Conservation (phyloP, 2,888 invertebrate species). For the Hybos culiciformis region DNA sequence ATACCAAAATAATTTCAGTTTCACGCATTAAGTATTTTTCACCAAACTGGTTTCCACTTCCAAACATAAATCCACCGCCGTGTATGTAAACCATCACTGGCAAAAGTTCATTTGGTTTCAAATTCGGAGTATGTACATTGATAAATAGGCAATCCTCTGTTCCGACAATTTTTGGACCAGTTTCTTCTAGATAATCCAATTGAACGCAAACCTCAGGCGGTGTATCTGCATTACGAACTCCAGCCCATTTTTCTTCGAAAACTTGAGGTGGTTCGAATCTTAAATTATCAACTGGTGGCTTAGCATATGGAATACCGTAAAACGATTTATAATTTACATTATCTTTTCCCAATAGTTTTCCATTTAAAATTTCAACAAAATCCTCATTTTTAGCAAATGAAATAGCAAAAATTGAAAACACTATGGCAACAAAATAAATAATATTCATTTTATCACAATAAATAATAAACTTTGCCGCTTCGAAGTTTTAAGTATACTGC, state of each 20-base stretch:
- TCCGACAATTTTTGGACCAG: constrained; percentile 31
- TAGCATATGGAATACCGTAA: constrained; percentile 49
- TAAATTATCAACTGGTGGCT: constrained; percentile 44
- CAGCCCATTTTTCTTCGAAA: constrained; percentile 14
- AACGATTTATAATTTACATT: constrained; percentile 40
- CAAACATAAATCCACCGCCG: constrained; percentile 52
- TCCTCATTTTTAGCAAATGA: no score
- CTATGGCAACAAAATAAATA: no score
- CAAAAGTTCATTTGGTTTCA: background rate
- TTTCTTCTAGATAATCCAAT: background rate
- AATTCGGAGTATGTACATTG: constrained; percentile 43
- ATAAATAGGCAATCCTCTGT: constrained; percentile 51
- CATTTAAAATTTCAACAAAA: constrained; percentile 13
- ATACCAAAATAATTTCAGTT: constrained; percentile 30
- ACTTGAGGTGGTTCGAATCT: constrained; percentile 38
- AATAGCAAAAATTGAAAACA: no score
- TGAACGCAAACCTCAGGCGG: constrained; percentile 2
- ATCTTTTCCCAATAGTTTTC: constrained; percentile 14
- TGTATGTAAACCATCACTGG: constrained; percentile 51
- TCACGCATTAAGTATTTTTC: background rate
- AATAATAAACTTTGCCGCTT: no score
- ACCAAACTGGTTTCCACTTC: constrained; percentile 17
- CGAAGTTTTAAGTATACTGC: no score
- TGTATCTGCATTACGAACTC: constrained; percentile 37
- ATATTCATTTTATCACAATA: no score